Evolutionary conservation across 2,888 invertebrate species (phyloP).

Genomic region (Congeria kusceri): DNA sequence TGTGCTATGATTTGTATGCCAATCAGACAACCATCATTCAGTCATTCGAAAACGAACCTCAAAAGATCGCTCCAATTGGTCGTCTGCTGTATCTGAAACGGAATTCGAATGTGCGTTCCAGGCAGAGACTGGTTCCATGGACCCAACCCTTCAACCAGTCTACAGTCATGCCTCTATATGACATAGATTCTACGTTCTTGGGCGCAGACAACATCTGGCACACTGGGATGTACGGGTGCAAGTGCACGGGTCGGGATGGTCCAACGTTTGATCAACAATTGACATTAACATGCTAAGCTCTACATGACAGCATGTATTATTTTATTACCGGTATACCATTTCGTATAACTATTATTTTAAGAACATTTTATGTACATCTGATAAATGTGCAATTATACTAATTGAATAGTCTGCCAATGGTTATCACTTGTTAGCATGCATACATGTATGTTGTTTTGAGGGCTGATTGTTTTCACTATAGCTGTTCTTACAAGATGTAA

Average conservation of each 20-base stretch:
- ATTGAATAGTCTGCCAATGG: no score
- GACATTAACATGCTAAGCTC: slow-evolving; percentile 25
- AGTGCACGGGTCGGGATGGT: slow-evolving; percentile 70
- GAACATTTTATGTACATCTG: no score
- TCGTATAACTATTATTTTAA: no score
- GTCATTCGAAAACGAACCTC: not conserved
- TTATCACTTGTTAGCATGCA: no score
- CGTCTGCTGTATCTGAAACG: slow-evolving; percentile 50
- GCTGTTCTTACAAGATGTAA: no score
- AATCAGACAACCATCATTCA: slow-evolving; percentile 37
- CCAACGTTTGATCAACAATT: slow-evolving; percentile 44
- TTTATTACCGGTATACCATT: no score
- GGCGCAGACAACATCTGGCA: slow-evolving; percentile 75
- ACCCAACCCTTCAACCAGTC: slow-evolving; percentile 23
- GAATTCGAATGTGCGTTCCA: slow-evolving; percentile 35
- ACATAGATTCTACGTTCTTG: slow-evolving; percentile 48
- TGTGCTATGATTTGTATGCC: slow-evolving; percentile 44
- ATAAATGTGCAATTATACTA: no score
- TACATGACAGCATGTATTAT: no score
- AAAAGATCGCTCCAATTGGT: slow-evolving; percentile 26
- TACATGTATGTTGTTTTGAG: no score
- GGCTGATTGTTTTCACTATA: no score
- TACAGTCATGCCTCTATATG: slow-evolving; percentile 33
- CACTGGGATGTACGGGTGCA: slow-evolving; percentile 77
- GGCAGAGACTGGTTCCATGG: slow-evolving; percentile 52